phyloP scores from a whole-genome alignment of 2,888 invertebrate genomes.

The Machimus rusticus region DNA sequence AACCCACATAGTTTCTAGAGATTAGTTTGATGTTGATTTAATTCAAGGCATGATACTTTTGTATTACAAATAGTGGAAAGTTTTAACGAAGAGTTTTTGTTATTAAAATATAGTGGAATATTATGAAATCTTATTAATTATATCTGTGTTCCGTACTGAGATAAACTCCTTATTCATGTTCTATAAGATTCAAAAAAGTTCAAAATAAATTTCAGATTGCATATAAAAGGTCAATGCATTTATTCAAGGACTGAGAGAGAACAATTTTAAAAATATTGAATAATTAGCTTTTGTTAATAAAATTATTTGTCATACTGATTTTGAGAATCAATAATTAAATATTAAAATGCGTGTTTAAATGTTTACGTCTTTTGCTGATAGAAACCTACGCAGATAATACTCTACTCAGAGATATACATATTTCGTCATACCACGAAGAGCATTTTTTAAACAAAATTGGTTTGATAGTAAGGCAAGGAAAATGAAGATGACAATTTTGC shows the following conservation, averaged over 20 bases:
- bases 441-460: neutral
- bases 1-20: neutral
- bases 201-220: neutral
- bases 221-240: neutral
- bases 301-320: neutral
- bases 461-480: neutral
- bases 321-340: neutral
- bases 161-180: no score
- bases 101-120: neutral
- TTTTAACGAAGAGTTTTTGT: neutral
- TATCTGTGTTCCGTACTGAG: no score
- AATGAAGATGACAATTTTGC: neutral
- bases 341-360: neutral
- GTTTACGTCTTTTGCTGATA: neutral
- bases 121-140: neutral
- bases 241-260: neutral
- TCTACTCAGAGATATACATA: neutral
- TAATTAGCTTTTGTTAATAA: neutral
- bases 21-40: no score
- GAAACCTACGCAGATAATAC: neutral
- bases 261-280: neutral
- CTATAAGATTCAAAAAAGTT: neutral
- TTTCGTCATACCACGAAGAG: neutral
- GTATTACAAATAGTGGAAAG: neutral
- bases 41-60: neutral